Conservation (phyloP, 2,888 invertebrate genomes). For the Himalopsyche tibetana region DNA sequence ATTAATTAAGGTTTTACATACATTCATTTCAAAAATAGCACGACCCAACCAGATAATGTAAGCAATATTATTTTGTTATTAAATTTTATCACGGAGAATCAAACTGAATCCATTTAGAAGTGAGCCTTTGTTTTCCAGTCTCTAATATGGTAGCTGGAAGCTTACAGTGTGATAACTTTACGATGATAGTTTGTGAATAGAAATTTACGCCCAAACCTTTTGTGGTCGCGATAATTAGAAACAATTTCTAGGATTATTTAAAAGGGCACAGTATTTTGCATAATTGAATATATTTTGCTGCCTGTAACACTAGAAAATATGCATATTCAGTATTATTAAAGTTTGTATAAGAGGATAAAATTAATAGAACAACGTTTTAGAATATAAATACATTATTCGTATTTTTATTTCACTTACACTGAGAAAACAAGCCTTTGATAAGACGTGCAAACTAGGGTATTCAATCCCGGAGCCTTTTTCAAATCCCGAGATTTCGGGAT, state of each 20-base stretch:
- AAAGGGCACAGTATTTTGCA: conserved; percentile 4
- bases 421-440: too few species aligned
- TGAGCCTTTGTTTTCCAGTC: background rate
- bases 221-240: conserved; percentile 29
- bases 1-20: too few species aligned
- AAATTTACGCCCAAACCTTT: background rate
- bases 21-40: too few species aligned
- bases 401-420: too few species aligned
- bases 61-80: too few species aligned
- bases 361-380: background rate
- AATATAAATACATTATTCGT: too few species aligned
- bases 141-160: background rate
- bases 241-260: conserved; percentile 18
- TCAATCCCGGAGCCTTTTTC: too few species aligned
- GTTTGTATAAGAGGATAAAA: background rate
- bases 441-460: too few species aligned
- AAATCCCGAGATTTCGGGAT: too few species aligned
- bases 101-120: background rate
- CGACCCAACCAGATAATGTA: too few species aligned
- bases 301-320: background rate
- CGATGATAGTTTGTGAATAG: conserved; percentile 3
- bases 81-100: background rate
- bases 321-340: background rate
- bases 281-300: conserved; percentile 6
- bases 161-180: conserved; percentile 8